Evolutionary conservation across 1,140 invertebrate genomes (phyloP), one percentile per base, ranked within the genome.

Genomic region (Telenomus remus): DNA sequence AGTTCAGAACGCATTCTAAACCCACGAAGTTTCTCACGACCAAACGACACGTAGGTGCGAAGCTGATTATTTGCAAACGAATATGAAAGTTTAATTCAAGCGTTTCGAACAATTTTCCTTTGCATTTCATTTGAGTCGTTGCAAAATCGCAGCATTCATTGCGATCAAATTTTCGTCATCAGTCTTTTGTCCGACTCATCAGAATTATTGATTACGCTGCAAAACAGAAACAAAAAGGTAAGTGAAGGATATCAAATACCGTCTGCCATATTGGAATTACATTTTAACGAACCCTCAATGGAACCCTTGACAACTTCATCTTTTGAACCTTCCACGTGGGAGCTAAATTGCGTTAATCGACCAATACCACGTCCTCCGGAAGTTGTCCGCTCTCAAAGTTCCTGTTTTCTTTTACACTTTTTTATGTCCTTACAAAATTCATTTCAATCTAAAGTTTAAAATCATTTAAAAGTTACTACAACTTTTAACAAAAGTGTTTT

Each of bases 11-110:
- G 51, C 72, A 65, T 75, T 69, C 72, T 75, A 46, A 75, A 56
- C 72, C 72, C 72, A 75, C 72, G 53, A 61, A 39, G 49, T 75
- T 75, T 68, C 72, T 75, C 72, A 75, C 64, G 64, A 53, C 12
- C 33, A 44, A 49, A 13, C 8, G 50, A 61, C 39, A 64, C 72
- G 72, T 75, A 75, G 72, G 72, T 69, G 72, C 72, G n/a, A 55
- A 53, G 16, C 12, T 72, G 49, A 64, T 56, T 63, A 63, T 72
- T 65, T 46, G 47, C 34, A 64, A 60, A 65, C 47, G 4, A 39
- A 57, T 63, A 56, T 63, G 63, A 50, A 68, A 57, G 63, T 63
- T 56, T 53, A 42, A 75, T 59, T 64, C 51, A 57, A 9, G 7
- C 43, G 16, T 57, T 68, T 63, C 48, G 44, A 54, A 43, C 15